Evolutionary conservation across 2,888 invertebrate species (phyloP).

Genomic region (Eupeodes latifasciatus): DNA sequence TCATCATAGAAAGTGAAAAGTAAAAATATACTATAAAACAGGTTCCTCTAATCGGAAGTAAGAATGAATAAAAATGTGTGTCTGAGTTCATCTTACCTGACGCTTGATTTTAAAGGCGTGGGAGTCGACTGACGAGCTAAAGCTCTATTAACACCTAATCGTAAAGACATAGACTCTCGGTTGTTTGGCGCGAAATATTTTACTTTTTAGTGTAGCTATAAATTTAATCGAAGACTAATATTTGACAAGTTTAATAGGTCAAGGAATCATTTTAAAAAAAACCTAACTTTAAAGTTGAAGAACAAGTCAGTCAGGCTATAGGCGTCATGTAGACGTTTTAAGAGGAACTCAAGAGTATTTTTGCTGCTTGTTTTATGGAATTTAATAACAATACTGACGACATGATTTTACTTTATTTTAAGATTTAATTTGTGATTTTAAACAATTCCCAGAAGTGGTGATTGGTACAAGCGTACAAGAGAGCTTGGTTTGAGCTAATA

Average conservation of each 20-base stretch:
- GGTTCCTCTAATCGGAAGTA: background rate
- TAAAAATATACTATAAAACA: slow-evolving; percentile 22
- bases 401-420: slow-evolving; percentile 1
- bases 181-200: slow-evolving; percentile 48
- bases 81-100: background rate
- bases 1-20: slow-evolving; percentile 49
- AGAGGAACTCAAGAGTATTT: background rate
- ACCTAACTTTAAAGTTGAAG: slow-evolving; percentile 46
- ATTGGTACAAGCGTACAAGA: background rate
- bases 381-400: slow-evolving; percentile 5
- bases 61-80: background rate
- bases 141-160: slow-evolving; percentile 27
- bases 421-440: background rate
- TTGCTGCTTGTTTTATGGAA: background rate
- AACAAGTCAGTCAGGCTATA: slow-evolving; percentile 42
- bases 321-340: slow-evolving; percentile 8
- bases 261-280: slow-evolving; percentile 79
- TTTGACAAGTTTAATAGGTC: slow-evolving; percentile 82
- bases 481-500: background rate
- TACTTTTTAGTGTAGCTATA: slow-evolving; percentile 45
- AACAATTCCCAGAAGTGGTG: background rate
- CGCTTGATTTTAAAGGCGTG: slow-evolving; percentile 1
- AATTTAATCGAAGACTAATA: slow-evolving; percentile 34
- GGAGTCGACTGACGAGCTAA: slow-evolving; percentile 39
- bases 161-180: slow-evolving; percentile 15